phyloP scores from a whole-genome alignment of 2,113 vertebrate species.

The Plecotus auritus region DNA sequence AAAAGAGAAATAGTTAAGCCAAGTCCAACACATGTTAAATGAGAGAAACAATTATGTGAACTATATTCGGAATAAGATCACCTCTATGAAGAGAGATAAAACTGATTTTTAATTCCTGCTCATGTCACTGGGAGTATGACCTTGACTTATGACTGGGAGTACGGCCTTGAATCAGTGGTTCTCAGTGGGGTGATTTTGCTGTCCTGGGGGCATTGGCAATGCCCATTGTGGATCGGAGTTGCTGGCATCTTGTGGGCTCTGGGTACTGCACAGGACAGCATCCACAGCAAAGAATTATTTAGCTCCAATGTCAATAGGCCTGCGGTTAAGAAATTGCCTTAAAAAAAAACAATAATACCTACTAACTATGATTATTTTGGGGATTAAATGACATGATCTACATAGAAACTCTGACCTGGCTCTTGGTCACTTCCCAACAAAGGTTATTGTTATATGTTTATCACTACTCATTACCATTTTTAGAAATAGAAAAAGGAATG shows the following conservation, averaged over 20 bases:
- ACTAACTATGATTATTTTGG: background rate
- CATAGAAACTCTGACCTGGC: background rate
- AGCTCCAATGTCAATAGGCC: background rate
- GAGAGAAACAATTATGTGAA: background rate
- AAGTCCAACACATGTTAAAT: background rate
- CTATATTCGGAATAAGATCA: background rate
- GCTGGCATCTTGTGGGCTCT: background rate
- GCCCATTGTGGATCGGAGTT: background rate
- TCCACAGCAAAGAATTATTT: background rate
- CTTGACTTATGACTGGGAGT: background rate
- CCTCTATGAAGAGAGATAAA: background rate
- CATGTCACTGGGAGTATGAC: background rate
- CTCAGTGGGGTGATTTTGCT: background rate
- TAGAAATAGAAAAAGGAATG: background rate
- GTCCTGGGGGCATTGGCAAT: background rate
- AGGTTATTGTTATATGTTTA: background rate
- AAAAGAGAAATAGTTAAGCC: background rate
- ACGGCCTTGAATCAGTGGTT: background rate
- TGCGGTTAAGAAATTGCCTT: background rate
- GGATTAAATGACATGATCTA: background rate
- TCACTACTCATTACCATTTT: background rate
- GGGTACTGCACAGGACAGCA: background rate
- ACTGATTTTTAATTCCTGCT: background rate
- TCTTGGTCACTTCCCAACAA: background rate
- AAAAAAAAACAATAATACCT: background rate